A percentile compares a stretch with the other conserved stretches of the same genome.
Evolutionary conservation across 2,113 vertebrate genomes (phyloP).

Genomic region (Poeciliopsis prolifica): DNA sequence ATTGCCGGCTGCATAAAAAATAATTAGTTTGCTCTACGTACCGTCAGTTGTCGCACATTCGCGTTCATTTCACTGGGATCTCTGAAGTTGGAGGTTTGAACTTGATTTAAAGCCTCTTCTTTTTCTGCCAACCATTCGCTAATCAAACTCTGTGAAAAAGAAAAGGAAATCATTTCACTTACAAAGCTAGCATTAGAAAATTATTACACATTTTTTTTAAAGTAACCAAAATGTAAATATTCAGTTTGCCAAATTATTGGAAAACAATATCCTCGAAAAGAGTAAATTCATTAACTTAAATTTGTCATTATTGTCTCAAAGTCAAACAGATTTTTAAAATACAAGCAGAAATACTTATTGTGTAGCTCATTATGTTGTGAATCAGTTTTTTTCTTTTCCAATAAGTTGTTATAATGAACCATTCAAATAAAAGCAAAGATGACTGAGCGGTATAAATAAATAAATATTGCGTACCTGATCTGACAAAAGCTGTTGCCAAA

Average conservation of each 20-base stretch:
- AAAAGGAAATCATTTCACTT: neutral
- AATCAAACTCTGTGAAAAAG: slow-evolving; percentile 83
- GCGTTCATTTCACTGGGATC: slow-evolving; percentile 88
- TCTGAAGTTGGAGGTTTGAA: slow-evolving; percentile 90
- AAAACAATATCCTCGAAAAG: neutral
- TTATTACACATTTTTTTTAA: no score
- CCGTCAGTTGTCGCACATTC: slow-evolving; percentile 89
- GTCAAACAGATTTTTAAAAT: neutral
- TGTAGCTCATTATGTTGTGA: neutral
- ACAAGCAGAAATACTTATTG: neutral
- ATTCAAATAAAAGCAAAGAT: neutral
- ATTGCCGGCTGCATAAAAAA: neutral
- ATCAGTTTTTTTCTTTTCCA: neutral
- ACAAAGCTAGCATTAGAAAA: neutral
- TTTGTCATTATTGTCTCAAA: neutral
- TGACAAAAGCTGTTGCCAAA: slow-evolving; percentile 92
- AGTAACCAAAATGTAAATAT: neutral
- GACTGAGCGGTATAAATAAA: neutral
- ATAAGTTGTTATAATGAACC: neutral
- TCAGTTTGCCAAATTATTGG: neutral
- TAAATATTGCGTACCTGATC: slow-evolving; percentile 85
- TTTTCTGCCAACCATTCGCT: slow-evolving; percentile 90
- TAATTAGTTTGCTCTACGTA: slow-evolving; percentile 75
- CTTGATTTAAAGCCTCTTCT: slow-evolving; percentile 88
- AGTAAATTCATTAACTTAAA: neutral